phyloP scores from a whole-genome alignment of 2,888 invertebrate species.

The Sphecodes monilicornis region DNA sequence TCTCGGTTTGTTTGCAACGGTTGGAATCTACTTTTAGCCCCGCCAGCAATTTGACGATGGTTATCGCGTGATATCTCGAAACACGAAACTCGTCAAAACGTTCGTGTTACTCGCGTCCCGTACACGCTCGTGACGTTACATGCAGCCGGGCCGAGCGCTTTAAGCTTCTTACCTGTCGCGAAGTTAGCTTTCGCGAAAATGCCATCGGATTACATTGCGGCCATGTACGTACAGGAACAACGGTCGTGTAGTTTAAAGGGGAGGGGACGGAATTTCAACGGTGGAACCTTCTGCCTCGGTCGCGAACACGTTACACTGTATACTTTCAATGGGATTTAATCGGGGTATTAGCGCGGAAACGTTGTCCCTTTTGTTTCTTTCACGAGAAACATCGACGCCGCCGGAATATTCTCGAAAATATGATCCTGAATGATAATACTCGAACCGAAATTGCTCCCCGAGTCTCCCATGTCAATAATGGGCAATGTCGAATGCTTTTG shows the following conservation, averaged over 20 bases:
- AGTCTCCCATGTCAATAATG: not conserved
- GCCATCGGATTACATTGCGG: constrained; percentile 54
- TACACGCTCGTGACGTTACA: constrained; percentile 27
- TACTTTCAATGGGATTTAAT: constrained; percentile 36
- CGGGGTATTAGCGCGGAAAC: constrained; percentile 24
- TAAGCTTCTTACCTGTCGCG: constrained; percentile 58
- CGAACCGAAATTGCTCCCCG: not conserved
- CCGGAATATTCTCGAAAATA: not conserved
- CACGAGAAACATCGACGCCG: not conserved
- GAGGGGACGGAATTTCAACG: constrained; percentile 27
- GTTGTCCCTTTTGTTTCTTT: constrained; percentile 9
- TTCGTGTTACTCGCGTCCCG: constrained; percentile 31
- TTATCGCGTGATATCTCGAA: constrained; percentile 55
- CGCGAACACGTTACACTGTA: constrained; percentile 3
- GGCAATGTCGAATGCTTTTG: too few species aligned
- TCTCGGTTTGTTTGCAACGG: constrained; percentile 16
- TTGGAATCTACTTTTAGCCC: constrained; percentile 26
- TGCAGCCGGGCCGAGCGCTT: constrained; percentile 30
- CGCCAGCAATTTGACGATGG: constrained; percentile 36
- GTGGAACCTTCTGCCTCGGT: constrained; percentile 24
- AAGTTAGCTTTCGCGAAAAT: constrained; percentile 54
- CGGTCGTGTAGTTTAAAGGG: constrained; percentile 28
- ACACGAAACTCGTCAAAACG: constrained; percentile 53
- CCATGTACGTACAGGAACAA: constrained; percentile 45
- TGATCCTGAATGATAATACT: not conserved